A percentile compares a stretch with the other conserved stretches of the same genome.
These are phyloP conservation scores for Eupithecia centaureata DNA, from an alignment of 2,888 invertebrate genomes.

Conservation along the genomic window DNA sequence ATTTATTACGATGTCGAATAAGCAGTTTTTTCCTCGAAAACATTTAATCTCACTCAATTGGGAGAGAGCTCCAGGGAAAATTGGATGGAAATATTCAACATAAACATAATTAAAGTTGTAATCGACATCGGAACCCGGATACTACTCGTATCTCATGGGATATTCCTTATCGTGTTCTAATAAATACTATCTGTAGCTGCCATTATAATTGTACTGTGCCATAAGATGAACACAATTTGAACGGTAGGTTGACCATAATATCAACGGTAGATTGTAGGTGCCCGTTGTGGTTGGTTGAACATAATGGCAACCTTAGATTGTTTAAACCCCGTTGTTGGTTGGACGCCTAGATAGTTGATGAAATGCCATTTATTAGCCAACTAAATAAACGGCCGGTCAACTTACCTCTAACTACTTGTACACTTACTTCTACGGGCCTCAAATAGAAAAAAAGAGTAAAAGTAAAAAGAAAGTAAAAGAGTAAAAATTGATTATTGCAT, in stretches of 20 bases:
- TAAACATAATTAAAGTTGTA: conserved; percentile 25
- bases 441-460: no score
- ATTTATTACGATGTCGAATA: neutral
- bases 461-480: no score
- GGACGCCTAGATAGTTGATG: neutral
- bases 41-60: conserved; percentile 12
- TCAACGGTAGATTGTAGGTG: neutral
- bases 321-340: neutral
- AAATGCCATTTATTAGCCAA: neutral
- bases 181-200: conserved; percentile 3
- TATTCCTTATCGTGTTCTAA: conserved; percentile 10
- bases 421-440: no score
- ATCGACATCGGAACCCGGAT: conserved; percentile 21
- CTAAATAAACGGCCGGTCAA: neutral
- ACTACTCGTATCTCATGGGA: conserved; percentile 21
- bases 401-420: no score
- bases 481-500: no score
- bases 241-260: neutral
- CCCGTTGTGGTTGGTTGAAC: no score
- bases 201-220: neutral
- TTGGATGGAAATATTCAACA: conserved; percentile 14
- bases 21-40: neutral
- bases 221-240: neutral
- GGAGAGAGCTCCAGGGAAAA: neutral
- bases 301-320: no score